phyloP scores from a whole-genome alignment of 2,113 vertebrate species.

The Trochalopteron elliotii region DNA sequence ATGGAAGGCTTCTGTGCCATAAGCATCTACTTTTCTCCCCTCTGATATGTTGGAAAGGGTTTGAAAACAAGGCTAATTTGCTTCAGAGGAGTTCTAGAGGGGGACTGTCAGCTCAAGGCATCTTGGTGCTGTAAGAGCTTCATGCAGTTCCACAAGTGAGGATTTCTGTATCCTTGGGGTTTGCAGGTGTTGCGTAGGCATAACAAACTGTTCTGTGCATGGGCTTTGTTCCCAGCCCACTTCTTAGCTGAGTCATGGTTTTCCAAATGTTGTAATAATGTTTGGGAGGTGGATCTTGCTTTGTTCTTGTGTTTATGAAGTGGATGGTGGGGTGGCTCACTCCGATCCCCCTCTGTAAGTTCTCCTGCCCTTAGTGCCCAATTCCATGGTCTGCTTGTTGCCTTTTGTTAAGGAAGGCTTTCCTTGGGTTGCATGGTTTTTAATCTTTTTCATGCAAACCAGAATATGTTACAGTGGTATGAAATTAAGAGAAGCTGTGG shows the following conservation, averaged over 20 bases:
- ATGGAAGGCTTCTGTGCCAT: not conserved
- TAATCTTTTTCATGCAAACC: not conserved
- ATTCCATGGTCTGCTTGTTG: not conserved
- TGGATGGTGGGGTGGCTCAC: not conserved
- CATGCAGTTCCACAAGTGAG: not conserved
- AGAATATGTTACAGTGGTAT: not conserved
- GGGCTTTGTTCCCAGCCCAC: not conserved
- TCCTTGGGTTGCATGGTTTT: not conserved
- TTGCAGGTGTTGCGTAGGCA: not conserved
- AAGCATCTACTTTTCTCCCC: not conserved
- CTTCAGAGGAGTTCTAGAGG: not conserved
- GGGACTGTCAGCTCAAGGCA: not conserved
- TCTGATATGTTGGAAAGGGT: not conserved
- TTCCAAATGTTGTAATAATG: not conserved
- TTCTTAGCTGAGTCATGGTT: not conserved
- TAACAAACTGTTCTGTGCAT: not conserved
- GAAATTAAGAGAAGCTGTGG: not conserved
- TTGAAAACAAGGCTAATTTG: not conserved
- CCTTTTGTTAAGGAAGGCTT: not conserved
- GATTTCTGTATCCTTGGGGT: not conserved
- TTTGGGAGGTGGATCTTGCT: not conserved
- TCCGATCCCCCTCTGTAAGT: not conserved
- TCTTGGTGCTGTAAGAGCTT: not conserved
- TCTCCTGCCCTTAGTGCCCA: not conserved
- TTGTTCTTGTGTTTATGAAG: not conserved